Percentiles rank a stretch among this genome's conserved stretches.
Evolutionary conservation across 1,140 invertebrate species (phyloP).

Genomic region (Stegodyphus dumicola): DNA sequence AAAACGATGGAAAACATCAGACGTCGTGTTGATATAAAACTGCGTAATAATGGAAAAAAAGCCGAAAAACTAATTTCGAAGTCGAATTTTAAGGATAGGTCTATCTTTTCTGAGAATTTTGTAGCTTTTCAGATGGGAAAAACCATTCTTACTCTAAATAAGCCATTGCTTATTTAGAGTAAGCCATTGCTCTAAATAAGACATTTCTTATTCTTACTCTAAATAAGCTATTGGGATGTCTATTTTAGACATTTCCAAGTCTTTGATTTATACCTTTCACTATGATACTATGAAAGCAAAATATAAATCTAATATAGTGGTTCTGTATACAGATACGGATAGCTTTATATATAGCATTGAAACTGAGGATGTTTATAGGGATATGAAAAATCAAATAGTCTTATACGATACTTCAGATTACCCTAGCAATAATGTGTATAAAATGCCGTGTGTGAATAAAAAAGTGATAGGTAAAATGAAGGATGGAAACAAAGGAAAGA

Average conservation of each 20-base stretch:
- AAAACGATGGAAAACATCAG: constrained; percentile 19
- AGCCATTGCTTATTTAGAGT: too few relatives aligned
- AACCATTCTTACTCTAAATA: constrained; percentile 25
- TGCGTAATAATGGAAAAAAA: not conserved
- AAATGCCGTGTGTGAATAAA: not conserved
- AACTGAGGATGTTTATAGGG: not conserved
- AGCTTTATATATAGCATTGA: constrained; percentile 6
- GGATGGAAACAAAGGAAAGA: constrained; percentile 26
- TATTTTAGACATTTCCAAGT: constrained; percentile 18
- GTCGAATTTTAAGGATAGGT: not conserved
- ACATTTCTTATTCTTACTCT: too few relatives aligned
- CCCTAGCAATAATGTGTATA: constrained; percentile 11
- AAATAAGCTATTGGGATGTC: constrained; percentile 7
- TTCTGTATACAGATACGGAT: constrained; percentile 2
- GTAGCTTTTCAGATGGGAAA: constrained; percentile 18
- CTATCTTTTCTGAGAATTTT: not conserved
- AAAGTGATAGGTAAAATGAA: constrained; percentile 52
- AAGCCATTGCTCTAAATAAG: too few relatives aligned
- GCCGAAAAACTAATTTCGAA: constrained; percentile 4
- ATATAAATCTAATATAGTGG: not conserved
- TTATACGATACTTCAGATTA: constrained; percentile 25
- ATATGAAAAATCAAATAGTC: not conserved
- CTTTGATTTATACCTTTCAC: constrained; percentile 26
- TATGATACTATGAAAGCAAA: not conserved
- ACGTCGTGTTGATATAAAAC: not conserved